Base-by-base conservation (phyloP, 2,888 invertebrate species). In the Salpingus planirostris region DNA sequence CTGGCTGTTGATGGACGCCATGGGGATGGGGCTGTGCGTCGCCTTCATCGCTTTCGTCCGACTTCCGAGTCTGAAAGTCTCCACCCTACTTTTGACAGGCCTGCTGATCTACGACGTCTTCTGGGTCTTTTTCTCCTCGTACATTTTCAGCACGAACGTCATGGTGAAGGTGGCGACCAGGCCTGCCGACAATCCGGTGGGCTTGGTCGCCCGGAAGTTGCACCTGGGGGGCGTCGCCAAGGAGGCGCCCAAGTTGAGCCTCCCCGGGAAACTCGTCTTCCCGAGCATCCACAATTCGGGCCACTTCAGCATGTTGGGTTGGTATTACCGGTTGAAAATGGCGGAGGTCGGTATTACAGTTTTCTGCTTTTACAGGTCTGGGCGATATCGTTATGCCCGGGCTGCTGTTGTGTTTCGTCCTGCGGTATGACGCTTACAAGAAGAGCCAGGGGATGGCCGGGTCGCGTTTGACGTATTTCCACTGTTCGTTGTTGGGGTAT, bases 101-200 rank as follows among this genome's bases (percentile, higher is more conserved):
- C 71, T 95, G 47, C 76, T 95, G 39, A 82, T 91, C 35, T 96
- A 96, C 64, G 96, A 96, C 66, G 95, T 96, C 22, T 96, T 96
- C 69, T 96, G 96, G 95, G 95, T 96, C 29, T 96, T 96, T 71
- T 96, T 95, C 71, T 95, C 95, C 2, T 93, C 93, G 1, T 95
- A 95, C 64, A 91, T 96, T 61, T 96, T 96, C 72, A 95, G 91
- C 68, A 89, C 96, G 55, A 96, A 96, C 61, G 96, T 96, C 47
- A 96, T 96, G 96, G 95, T 96, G 45, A 95, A 93, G 69, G 85
- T 82, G 44, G 82, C 83, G 33, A 83, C 81, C 33, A 68, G 89
- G 55, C 87, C 89, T 18, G 89, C 90, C 7, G 90, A 90, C 59
- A 90, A 90, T 69, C 90, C 90, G 1, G 88, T 95, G 59, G 92